These are phyloP conservation scores for Ephialtes manifestator DNA, from an alignment of 2,888 invertebrate genomes.

Conservation along the genomic window DNA sequence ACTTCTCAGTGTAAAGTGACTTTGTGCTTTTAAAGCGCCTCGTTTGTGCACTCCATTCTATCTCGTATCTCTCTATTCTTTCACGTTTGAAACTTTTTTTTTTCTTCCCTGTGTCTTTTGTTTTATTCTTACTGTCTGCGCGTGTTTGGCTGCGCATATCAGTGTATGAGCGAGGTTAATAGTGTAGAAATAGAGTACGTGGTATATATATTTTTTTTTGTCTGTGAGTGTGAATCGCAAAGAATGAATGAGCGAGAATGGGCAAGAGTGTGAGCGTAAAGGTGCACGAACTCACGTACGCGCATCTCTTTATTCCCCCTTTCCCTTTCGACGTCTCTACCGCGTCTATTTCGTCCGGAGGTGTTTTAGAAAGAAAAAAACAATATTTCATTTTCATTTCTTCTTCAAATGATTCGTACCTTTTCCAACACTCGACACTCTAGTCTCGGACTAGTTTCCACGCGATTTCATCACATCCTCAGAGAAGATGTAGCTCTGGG, in stretches of 20 bases:
- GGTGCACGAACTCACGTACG: slow-evolving; percentile 22
- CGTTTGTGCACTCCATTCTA: slow-evolving; percentile 52
- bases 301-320: slow-evolving; percentile 40
- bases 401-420: slow-evolving; percentile 25
- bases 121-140: slow-evolving; percentile 26
- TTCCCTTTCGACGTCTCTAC: slow-evolving; percentile 42
- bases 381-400: not conserved
- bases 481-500: slow-evolving; percentile 7
- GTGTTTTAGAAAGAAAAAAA: not conserved
- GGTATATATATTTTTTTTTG: slow-evolving; percentile 28
- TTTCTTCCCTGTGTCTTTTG: slow-evolving; percentile 9
- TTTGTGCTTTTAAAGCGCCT: slow-evolving; percentile 58
- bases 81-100: slow-evolving; percentile 31
- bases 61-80: slow-evolving; percentile 51
- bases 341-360: slow-evolving; percentile 10
- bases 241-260: slow-evolving; percentile 32
- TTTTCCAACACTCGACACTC: slow-evolving; percentile 1
- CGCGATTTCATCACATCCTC: slow-evolving; percentile 25
- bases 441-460: slow-evolving; percentile 26
- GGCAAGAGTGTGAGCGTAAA: not conserved
- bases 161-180: slow-evolving; percentile 50
- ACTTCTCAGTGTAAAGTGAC: slow-evolving; percentile 48
- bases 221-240: slow-evolving; percentile 14
- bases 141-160: slow-evolving; percentile 62
- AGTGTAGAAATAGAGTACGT: slow-evolving; percentile 43